phyloP scores from a whole-genome alignment of 1,140 invertebrate genomes.

The Chymomyza costata region DNA sequence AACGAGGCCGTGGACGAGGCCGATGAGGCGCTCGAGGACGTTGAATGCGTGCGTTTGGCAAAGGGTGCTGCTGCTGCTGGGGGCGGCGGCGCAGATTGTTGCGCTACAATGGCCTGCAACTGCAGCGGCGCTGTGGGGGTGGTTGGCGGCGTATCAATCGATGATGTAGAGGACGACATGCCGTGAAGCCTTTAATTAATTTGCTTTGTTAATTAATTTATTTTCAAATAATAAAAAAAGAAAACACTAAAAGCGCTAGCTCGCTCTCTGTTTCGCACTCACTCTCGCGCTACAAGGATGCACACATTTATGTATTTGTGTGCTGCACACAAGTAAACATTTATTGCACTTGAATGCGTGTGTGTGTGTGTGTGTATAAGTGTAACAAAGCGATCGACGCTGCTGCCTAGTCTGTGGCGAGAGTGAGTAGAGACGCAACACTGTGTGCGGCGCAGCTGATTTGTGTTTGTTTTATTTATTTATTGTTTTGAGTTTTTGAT shows the following conservation, averaged over 20 bases:
- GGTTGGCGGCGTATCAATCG: constrained; percentile 46
- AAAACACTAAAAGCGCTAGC: too few relatives aligned
- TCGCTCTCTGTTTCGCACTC: background rate
- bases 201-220: background rate
- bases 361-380: constrained; percentile 6
- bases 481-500: too few relatives aligned
- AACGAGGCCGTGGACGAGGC: constrained; percentile 7
- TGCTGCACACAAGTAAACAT: background rate
- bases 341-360: background rate
- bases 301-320: background rate
- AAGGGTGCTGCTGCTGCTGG: constrained; percentile 23
- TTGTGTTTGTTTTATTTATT: too few relatives aligned
- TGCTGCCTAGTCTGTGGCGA: too few relatives aligned
- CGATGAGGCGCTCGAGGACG: constrained; percentile 16
- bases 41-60: constrained; percentile 27
- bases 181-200: background rate
- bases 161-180: constrained; percentile 48
- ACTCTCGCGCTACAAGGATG: background rate
- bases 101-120: constrained; percentile 30
- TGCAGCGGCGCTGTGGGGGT: constrained; percentile 33
- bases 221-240: too few relatives aligned
- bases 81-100: constrained; percentile 5
- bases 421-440: too few relatives aligned
- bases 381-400: too few relatives aligned
- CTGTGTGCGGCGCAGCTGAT: too few relatives aligned